phyloP scores from a whole-genome alignment of 2,888 invertebrate genomes.

The Deilephila porcellus region DNA sequence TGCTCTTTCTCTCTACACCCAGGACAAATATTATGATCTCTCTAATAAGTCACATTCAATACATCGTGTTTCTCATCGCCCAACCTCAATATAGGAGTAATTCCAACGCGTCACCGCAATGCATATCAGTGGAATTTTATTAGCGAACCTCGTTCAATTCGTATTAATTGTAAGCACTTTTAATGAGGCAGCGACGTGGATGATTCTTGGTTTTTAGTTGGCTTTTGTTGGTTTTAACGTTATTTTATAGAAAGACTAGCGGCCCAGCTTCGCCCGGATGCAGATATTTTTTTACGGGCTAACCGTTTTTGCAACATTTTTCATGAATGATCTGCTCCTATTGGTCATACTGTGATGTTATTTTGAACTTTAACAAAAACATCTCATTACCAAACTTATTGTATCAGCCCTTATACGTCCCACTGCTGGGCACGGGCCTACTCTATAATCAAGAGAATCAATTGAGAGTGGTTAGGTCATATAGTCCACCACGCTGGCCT shows the following conservation, averaged over 20 bases:
- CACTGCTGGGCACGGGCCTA: too few relatives aligned
- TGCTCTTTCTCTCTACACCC: too few relatives aligned
- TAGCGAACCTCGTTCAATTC: constrained; percentile 12
- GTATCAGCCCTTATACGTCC: too few relatives aligned
- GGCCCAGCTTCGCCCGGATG: too few relatives aligned
- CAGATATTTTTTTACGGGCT: too few relatives aligned
- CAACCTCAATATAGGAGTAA: background rate
- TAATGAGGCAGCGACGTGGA: background rate
- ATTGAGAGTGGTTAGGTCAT: too few relatives aligned
- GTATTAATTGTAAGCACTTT: constrained; percentile 8
- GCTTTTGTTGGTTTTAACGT: too few relatives aligned
- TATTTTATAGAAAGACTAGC: too few relatives aligned
- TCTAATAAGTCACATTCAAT: background rate
- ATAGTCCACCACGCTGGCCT: too few relatives aligned
- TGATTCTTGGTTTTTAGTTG: background rate
- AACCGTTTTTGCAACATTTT: too few relatives aligned
- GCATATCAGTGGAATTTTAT: constrained; percentile 13
- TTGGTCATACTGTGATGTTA: background rate
- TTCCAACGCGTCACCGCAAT: constrained; percentile 1
- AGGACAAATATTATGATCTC: background rate
- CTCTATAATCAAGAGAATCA: too few relatives aligned
- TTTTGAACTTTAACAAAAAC: background rate
- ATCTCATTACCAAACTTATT: background rate
- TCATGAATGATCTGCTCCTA: too few relatives aligned
- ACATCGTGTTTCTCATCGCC: background rate